phyloP scores from a whole-genome alignment of 1,140 invertebrate species.

The Callitettix versicolor region DNA sequence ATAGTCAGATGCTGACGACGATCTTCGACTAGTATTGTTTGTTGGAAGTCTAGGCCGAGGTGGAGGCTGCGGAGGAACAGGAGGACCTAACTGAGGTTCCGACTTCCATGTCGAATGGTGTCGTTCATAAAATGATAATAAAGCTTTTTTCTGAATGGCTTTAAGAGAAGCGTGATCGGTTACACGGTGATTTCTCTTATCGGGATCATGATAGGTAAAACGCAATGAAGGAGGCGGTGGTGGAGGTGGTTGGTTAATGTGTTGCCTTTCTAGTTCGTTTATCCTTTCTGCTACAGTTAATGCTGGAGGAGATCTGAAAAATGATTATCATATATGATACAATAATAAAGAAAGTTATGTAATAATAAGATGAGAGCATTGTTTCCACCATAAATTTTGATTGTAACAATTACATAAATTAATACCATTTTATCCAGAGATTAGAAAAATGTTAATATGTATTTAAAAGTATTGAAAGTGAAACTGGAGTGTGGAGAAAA shows the following conservation, averaged over 20 bases:
- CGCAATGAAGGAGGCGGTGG: conserved; percentile 30
- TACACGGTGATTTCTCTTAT: conserved; percentile 65
- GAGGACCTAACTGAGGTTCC: conserved; percentile 44
- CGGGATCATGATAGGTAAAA: conserved; percentile 42
- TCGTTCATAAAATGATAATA: conserved; percentile 73
- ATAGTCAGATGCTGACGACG: conserved; percentile 58
- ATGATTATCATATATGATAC: too few relatives aligned
- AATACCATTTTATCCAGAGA: too few relatives aligned
- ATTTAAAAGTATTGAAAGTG: too few relatives aligned
- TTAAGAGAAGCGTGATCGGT: conserved; percentile 55
- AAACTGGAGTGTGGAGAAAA: too few relatives aligned
- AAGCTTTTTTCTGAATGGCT: conserved; percentile 76
- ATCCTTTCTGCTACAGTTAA: conserved; percentile 65
- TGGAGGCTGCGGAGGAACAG: conserved; percentile 41
- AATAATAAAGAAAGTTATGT: too few relatives aligned
- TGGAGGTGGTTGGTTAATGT: conserved; percentile 27
- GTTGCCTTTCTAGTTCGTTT: conserved; percentile 53
- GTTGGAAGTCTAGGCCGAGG: conserved; percentile 40
- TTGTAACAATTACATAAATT: too few relatives aligned
- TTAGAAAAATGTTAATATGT: too few relatives aligned
- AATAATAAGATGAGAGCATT: too few relatives aligned
- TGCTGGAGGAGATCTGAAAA: conserved; percentile 32
- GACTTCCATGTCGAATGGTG: conserved; percentile 53
- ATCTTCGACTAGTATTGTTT: conserved; percentile 34
- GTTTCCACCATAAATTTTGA: too few relatives aligned